Conservation (phyloP, 2,888 invertebrate genomes). For the Bhutanitis thaidina region DNA sequence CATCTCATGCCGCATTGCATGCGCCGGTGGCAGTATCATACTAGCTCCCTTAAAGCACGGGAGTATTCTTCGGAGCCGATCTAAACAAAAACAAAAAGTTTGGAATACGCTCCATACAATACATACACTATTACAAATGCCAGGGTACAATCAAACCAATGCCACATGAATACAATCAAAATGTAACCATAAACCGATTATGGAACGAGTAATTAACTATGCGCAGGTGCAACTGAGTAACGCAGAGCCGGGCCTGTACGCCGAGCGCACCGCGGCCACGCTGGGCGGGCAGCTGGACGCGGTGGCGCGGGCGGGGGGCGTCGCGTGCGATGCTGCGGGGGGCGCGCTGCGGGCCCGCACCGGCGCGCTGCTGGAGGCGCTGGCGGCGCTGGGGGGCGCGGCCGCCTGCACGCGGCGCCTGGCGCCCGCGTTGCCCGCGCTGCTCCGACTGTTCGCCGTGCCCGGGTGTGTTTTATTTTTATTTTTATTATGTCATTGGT, state of each 20-base stretch:
- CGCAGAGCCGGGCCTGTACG: constrained; percentile 47
- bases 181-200: too few species aligned
- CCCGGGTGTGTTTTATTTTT: neutral
- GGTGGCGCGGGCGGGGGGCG: constrained; percentile 23
- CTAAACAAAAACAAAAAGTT: too few species aligned
- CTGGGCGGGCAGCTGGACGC: constrained; percentile 42
- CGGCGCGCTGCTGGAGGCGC: constrained; percentile 52
- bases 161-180: too few species aligned
- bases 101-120: too few species aligned
- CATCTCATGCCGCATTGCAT: too few species aligned
- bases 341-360: constrained; percentile 32
- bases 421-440: constrained; percentile 31
- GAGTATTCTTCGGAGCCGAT: too few species aligned
- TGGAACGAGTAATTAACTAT: too few species aligned
- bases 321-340: neutral
- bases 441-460: constrained; percentile 24
- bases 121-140: too few species aligned
- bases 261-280: constrained; percentile 47
- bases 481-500: too few species aligned
- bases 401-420: constrained; percentile 42
- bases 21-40: too few species aligned
- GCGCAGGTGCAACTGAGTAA: constrained; percentile 58
- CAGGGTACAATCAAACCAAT: too few species aligned
- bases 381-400: constrained; percentile 52
- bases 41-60: too few species aligned